Evolutionary conservation across 2,888 invertebrate genomes (phyloP).

Genomic region (Drosophila meridiana): DNA sequence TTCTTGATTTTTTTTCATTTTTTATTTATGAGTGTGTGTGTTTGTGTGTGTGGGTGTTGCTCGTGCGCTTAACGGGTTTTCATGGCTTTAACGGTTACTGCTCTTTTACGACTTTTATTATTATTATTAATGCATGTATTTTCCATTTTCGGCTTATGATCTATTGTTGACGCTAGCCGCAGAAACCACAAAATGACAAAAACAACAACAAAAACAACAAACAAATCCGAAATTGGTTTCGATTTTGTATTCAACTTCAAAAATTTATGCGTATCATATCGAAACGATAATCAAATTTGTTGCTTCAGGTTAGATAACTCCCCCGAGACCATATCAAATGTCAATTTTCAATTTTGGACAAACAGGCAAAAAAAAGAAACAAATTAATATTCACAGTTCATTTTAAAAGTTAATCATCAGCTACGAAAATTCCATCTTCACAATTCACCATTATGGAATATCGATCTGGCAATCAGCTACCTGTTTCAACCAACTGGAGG

Average conservation of each 20-base stretch:
- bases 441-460: no score
- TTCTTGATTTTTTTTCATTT: slow-evolving; percentile 32
- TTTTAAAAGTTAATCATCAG: background rate
- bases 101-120: slow-evolving; percentile 79
- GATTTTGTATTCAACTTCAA: slow-evolving; percentile 29
- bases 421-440: no score
- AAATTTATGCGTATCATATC: slow-evolving; percentile 44
- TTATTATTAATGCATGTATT: slow-evolving; percentile 77
- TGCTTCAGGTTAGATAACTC: slow-evolving; percentile 30
- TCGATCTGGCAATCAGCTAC: no score
- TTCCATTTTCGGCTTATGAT: slow-evolving; percentile 72
- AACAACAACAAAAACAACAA: background rate
- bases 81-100: slow-evolving; percentile 78
- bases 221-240: slow-evolving; percentile 41
- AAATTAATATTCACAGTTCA: no score
- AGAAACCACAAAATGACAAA: slow-evolving; percentile 30
- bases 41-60: slow-evolving; percentile 71
- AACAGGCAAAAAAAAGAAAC: no score
- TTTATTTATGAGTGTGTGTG: slow-evolving; percentile 24
- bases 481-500: no score
- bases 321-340: slow-evolving; percentile 32
- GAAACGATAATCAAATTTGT: slow-evolving; percentile 53
- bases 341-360: slow-evolving; percentile 18
- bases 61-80: slow-evolving; percentile 82
- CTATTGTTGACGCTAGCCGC: slow-evolving; percentile 64